Base-by-base conservation (phyloP, 53 echinoderm and acorn worm species). In the Antedon mediterranea region DNA sequence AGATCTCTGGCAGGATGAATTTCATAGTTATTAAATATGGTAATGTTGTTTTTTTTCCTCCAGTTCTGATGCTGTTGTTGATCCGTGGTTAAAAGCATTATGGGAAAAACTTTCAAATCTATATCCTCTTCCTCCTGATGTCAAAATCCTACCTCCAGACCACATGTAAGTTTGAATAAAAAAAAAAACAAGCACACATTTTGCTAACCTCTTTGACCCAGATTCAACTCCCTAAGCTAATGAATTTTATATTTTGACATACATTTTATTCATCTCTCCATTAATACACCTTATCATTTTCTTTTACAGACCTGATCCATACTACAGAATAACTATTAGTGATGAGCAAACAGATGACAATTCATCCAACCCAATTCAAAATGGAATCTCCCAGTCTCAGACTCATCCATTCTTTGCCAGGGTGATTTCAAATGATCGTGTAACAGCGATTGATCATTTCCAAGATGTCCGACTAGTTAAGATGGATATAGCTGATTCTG, bases 391-490 rank as follows among this genome's bases (percentile, higher is more conserved):
- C 57, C 76, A 32, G 33, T 32, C 32, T 11, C 76, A 33, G 15
- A 32, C 28, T 33, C 32, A 32, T 76, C 98, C 98, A 28, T 92
- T 85, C 85, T 90, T 88, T 76, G 98, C 90, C 27, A 92, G 81
- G 70, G 77, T 97, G 32, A 32, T 97, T n/a, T 82, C 89, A 28
- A 97, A 97, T 33, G 81, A 90, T 37, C 79, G 98, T 74, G 88
- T 90, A 78, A 97, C 98, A 0, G 82, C 89, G 33, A 31, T 79
- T 3, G 92, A 92, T 34, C 92, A 92, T 71, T 97, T 91, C 81
- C 98, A 97, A 73, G 98, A 97, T 77, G 98, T 97, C 7, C 80
- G 98, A 28, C 84, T 97, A 29, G 89, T 92, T 32, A 89, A 82
- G 29, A 81, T 97, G 76, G 88, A 97, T 43, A 84, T 90, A 23